Percentiles rank a stretch among this genome's conserved stretches.
Conservation (phyloP, 2,113 vertebrate species). For the Seriola rivoliana region DNA sequence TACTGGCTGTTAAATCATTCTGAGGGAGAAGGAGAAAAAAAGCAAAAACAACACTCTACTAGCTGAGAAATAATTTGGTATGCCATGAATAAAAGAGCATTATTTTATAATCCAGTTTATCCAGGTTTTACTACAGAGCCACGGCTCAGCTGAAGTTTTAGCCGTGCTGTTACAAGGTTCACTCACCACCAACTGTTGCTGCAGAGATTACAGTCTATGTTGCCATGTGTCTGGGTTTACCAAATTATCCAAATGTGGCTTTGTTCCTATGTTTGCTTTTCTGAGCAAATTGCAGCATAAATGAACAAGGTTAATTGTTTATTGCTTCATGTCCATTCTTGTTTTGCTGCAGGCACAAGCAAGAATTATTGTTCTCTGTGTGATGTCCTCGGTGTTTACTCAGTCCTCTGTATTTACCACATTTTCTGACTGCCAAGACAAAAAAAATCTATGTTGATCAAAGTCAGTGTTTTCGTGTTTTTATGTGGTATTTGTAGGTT, state of each 20-base stretch:
- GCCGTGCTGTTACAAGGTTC: slow-evolving; percentile 22
- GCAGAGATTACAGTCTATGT: slow-evolving; percentile 43
- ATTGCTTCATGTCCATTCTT: slow-evolving; percentile 13
- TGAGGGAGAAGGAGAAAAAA: not conserved
- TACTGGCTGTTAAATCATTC: not conserved
- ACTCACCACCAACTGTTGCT: slow-evolving; percentile 7
- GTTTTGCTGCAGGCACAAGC: not conserved
- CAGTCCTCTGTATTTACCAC: not conserved
- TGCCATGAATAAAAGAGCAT: slow-evolving; percentile 20
- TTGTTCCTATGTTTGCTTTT: not conserved
- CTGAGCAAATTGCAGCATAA: slow-evolving; percentile 1
- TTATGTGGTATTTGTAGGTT: not conserved
- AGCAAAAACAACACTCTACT: not conserved
- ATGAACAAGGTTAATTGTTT: slow-evolving; percentile 11
- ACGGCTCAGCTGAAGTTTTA: slow-evolving; percentile 12
- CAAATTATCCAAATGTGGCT: slow-evolving; percentile 15
- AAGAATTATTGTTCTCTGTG: not conserved
- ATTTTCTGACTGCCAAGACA: not conserved
- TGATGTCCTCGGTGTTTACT: slow-evolving; percentile 15
- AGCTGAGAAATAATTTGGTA: not conserved
- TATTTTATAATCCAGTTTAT: slow-evolving; percentile 18
- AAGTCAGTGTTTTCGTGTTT: slow-evolving; percentile 5
- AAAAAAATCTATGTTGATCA: not conserved
- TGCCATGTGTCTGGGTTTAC: slow-evolving; percentile 23
- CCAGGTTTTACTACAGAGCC: slow-evolving; percentile 15